Evolutionary conservation across 1,140 invertebrate genomes (phyloP), one percentile per base, ranked within the genome.

Genomic region (Yoshiicerus persimilis): DNA sequence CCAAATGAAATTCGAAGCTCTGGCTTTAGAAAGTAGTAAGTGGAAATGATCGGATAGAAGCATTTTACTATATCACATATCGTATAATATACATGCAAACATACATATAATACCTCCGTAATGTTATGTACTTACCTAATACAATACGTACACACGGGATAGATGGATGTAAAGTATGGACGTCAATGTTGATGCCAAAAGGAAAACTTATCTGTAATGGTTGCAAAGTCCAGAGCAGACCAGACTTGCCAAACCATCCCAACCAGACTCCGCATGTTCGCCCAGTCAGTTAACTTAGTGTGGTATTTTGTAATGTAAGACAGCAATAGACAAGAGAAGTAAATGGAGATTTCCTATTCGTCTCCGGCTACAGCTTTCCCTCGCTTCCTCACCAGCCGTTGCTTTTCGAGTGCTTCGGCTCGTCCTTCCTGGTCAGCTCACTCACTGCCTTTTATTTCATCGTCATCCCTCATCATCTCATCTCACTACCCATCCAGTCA

Each of bases 1-100:
- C 75, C 75, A 36, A 38, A 80, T 80, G 75, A 80, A 80, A 80
- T 80, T 80, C 34, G 75, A 80, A 80, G 32, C 75, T 80, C 32
- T 8, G 75, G 16, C 75, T 36, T 34, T 80, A 36, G 30, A 36
- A 77, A 38, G 75, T 11, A 36, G 32, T 80, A 80, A 80, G 75
- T 80, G 75, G 32, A 80, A 80, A 80, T 36, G 75, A 80, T 80
- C 75, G 16, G 30, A 36, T 80, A 80, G 32, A 80, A 80, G 75
- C 75, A 80, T 70, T 25, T 30, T 1, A 70, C 64, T 70, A n/a
- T n/a, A n/a, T 56, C 0, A 1, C 9, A 4, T 16, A 1, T 56
- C 20, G 5, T 16, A 56, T 56, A 56, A n/a, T n/a, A 2, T 4
- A 56, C 47, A 56, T 56, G 47, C 47, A 56, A 56, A 56, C 47